A percentile compares a stretch with the other conserved stretches of the same genome.
Conservation (phyloP, 2,888 invertebrate genomes). For the Stenotaenia linearis region DNA sequence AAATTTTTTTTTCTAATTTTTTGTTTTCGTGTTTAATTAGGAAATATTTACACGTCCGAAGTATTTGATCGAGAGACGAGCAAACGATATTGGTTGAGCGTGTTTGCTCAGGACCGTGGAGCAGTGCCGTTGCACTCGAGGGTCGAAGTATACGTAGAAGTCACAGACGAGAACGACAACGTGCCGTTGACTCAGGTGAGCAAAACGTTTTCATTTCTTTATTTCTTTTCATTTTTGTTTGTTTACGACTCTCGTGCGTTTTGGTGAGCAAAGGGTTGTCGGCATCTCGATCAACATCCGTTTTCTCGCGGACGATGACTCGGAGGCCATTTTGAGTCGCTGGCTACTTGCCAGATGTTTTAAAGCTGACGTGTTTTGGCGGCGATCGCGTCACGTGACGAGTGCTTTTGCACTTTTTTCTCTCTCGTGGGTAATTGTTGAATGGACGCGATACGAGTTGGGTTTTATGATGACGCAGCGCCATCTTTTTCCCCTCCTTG, state of each 20-base stretch:
- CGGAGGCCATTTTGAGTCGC: background rate
- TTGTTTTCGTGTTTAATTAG: constrained; percentile 51
- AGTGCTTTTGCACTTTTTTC: background rate
- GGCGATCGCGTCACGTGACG: background rate
- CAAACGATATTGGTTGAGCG: constrained; percentile 85
- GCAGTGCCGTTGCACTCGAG: constrained; percentile 77
- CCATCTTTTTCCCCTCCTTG: background rate
- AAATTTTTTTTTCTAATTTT: background rate
- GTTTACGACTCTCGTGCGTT: too few relatives aligned
- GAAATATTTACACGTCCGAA: constrained; percentile 73
- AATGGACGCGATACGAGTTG: background rate
- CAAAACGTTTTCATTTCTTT: background rate
- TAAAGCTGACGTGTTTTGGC: background rate
- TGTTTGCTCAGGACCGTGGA: constrained; percentile 87
- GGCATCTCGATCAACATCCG: background rate
- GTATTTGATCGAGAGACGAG: constrained; percentile 83
- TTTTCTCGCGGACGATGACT: background rate
- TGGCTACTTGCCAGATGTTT: background rate
- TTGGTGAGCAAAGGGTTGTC: background rate
- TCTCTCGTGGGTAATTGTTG: background rate
- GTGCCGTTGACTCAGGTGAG: constrained; percentile 67
- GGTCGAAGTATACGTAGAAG: constrained; percentile 75
- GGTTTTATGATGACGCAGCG: background rate
- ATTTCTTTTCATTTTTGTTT: too few relatives aligned
- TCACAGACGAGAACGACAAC: constrained; percentile 90